Evolutionary conservation across 2,888 invertebrate genomes (phyloP).

Genomic region (Amphimallon solstitiale): DNA sequence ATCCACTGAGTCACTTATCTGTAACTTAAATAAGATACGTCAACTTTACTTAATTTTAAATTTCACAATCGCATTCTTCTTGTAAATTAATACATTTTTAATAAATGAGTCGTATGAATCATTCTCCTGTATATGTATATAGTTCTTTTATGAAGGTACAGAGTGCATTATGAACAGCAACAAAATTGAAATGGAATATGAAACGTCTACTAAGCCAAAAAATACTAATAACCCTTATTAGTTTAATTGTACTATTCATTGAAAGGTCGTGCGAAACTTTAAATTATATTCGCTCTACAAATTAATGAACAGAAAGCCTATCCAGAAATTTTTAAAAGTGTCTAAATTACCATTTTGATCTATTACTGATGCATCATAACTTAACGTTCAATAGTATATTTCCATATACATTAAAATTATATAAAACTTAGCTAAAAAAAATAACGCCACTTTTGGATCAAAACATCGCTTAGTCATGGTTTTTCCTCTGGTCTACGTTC

Average conservation of each 20-base stretch:
- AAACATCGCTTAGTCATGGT: conserved; percentile 9
- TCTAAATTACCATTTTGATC: not conserved
- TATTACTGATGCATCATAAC: too few species aligned
- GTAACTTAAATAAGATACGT: too few species aligned
- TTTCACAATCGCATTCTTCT: too few species aligned
- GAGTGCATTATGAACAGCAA: not conserved
- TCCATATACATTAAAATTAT: too few species aligned
- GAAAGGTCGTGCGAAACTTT: conserved; percentile 25
- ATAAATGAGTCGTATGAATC: too few species aligned
- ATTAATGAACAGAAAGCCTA: not conserved
- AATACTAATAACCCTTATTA: conserved; percentile 26
- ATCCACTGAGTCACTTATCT: too few species aligned
- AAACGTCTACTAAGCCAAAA: conserved; percentile 18
- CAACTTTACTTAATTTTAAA: too few species aligned
- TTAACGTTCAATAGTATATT: too few species aligned
- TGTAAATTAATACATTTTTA: too few species aligned
- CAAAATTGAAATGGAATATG: too few species aligned
- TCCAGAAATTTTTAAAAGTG: not conserved
- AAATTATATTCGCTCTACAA: not conserved
- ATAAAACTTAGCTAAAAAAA: too few species aligned
- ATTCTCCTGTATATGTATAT: too few species aligned
- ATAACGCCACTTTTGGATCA: not conserved
- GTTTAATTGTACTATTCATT: conserved; percentile 22
- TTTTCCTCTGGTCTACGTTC: conserved; percentile 2
- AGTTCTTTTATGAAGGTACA: conserved; percentile 13